Base-by-base conservation (phyloP, 1,140 invertebrate genomes). In the Nephila pilipes region DNA sequence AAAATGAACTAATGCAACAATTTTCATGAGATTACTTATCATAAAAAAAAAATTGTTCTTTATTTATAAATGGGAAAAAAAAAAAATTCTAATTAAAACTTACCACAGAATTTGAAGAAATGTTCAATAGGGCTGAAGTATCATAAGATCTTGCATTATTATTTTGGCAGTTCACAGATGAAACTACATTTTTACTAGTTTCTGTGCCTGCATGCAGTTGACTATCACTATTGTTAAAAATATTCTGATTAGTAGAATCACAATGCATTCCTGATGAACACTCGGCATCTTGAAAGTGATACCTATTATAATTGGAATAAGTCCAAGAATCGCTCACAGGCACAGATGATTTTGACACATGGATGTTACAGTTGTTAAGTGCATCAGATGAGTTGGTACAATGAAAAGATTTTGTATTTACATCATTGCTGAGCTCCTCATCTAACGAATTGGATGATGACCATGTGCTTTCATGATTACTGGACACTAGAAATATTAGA, bases 71-170 rank as follows among this genome's bases (percentile, higher is more conserved):
- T 0, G 16, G 20, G n/a, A 5, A 25, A 25, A 63, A 5, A 29
- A 5, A 29, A 25, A 55, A 54, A 22, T 55, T 25, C 12, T 12
- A 25, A n/a, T 83, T 0, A 29, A 87, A 69, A 79, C 54, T 87
- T 93, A 93, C 91, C 91, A 87, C 91, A 93, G 85, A 87, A 54
- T 69, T 87, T 79, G 91, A 87, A 18, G 91, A 93, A 36, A 87
- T 29, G 69, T 85, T 91, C n/a, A 75, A 36, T 38, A 81, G 58
- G 22, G 36, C 55, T 22, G 83, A 79, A 29, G 91, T 63, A 32
- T 25, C 79, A 60, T 29, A 85, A 25, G 83, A 92, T 32, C 32
- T 69, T 57, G 89, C 38, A 46, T 83, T 63, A 46, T 83, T 63
- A 60, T 79, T 87, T 87, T 87, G 91, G 60, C 91, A 93, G 65